Base-by-base conservation (phyloP, 2,113 vertebrate species). In the Myotis lucifugus region DNA sequence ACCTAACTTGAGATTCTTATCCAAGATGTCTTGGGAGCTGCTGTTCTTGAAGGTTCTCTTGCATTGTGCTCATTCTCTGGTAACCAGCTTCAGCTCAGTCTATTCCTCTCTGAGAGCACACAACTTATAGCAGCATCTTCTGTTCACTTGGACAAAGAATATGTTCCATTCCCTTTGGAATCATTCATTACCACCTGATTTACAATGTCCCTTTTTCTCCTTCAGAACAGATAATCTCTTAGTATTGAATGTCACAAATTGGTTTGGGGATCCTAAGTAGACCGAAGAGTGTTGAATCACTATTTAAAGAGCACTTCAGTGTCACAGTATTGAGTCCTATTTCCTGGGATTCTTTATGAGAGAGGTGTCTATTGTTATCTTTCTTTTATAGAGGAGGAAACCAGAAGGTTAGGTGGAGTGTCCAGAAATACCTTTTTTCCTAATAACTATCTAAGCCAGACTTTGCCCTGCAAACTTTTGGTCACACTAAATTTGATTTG, bases 241-340 rank as follows among this genome's bases (percentile, higher is more conserved):
- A 95, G 64, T 79, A 86, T 91, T 97, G 92, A 97, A 97, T 94
- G 88, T 97, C 94, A 94, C 90, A 97, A 92, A 97, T 97, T 96
- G 96, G 95, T 97, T 97, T 96, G 95, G 90, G 94, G 95, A 95
- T 95, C 91, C 69, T 94, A 95, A 97, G 96, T 78, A 96, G 96
- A 96, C 92, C 46, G 29, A 67, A 89, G 94, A 97, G 82, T 94
- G 81, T 94, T 97, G 95, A 97, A 96, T 96, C 96, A 97, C 95
- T 85, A 95, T 94, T 94, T 97, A 95, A 94, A 97, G 97, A 88
- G 96, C 97, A 56, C 95, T 97, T 95, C 85, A 95, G 52, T 77
- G 92, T 83, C 85, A 67, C 37, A 77, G 90, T 81, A 95, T 96
- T 97, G 92, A 92, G 78, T 85, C 73, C 59, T 92, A 76, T 96